Evolutionary conservation across 2,888 invertebrate genomes (phyloP), one percentile per base, ranked within the genome.

Genomic region (Tholera decimalis): DNA sequence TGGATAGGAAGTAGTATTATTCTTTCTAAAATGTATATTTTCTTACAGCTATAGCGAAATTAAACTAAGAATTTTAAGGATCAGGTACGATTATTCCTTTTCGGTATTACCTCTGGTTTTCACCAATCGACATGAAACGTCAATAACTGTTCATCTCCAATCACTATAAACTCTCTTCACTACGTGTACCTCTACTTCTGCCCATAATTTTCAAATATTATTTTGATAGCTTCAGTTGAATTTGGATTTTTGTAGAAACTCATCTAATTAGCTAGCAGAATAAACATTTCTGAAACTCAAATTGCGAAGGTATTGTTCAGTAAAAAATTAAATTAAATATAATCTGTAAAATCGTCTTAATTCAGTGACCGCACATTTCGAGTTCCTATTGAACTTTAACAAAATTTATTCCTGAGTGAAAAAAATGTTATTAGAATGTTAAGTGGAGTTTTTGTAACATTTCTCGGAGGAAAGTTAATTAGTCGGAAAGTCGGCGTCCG

Each of bases 391-490:
- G 73, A 77, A 79, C 71, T 75, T 80, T 68, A 60, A 54, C 72
- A 35, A 62, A 81, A 83, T 77, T 82, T 83, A 80, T 83, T 73
- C 64, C 55, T 47, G 54, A 68, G 57, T 77, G 64, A 63, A 71
- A 81, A 77, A 81, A 81, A 73, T 81, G 81, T 81, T 81, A 81
- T 81, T 80, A 81, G 81, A 81, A 75, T 81, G 73, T 75, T 78
- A 81, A 81, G 81, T 80, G 71, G 73, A 77, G 76, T 78, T 83
- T 85, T 84, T 84, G 80, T 66, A 68, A 76, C 73, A 73, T 75
- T 80, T 74, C 77, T 74, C 74, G 65, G 73, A 74, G 72, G 78
- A 83, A 84, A 85, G 86, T 84, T 86, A 86, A 86, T 86, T 86
- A 86, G 85, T 81, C 73, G 76, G 83, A 82, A 86, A 82, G 77